Percentiles rank a stretch among this genome's conserved stretches.
These are phyloP conservation scores for Nansenia antarctica DNA, from an alignment of 2,113 vertebrate genomes.

Conservation along the genomic window DNA sequence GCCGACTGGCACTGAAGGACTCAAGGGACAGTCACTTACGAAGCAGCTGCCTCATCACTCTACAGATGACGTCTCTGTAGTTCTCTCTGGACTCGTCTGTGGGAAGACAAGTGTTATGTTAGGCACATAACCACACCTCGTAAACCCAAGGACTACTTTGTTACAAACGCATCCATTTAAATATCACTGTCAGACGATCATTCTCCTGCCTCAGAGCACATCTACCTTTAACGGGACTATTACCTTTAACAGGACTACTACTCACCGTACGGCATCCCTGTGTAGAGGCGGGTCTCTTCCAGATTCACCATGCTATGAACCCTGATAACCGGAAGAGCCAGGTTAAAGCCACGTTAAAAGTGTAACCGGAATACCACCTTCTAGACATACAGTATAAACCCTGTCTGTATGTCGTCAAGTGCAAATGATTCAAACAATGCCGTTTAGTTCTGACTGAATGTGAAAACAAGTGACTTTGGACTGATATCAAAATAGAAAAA, in stretches of 20 bases:
- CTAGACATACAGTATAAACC: too few species aligned
- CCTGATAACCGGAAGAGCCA: slow-evolving; percentile 63
- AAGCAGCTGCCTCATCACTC: slow-evolving; percentile 86
- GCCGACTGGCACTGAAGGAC: neutral
- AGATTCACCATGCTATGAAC: slow-evolving; percentile 90
- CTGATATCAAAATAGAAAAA: too few species aligned
- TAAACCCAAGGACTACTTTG: neutral
- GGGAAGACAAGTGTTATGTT: neutral
- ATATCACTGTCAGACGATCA: too few species aligned
- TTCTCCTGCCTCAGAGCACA: too few species aligned
- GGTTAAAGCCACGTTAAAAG: neutral
- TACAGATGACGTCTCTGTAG: slow-evolving; percentile 88
- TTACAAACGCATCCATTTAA: neutral
- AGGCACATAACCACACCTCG: neutral
- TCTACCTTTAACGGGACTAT: too few species aligned
- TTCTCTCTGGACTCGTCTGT: slow-evolving; percentile 87
- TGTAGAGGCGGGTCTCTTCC: slow-evolving; percentile 88
- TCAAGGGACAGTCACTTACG: slow-evolving; percentile 78
- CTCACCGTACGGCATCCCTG: slow-evolving; percentile 88
- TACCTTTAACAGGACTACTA: too few species aligned
- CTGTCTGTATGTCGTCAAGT: too few species aligned
- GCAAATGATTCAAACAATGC: too few species aligned
- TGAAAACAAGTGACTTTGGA: too few species aligned
- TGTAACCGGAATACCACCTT: too few species aligned
- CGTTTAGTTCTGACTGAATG: too few species aligned